phyloP scores from a whole-genome alignment of 2,113 vertebrate genomes.

The Chamaea fasciata region DNA sequence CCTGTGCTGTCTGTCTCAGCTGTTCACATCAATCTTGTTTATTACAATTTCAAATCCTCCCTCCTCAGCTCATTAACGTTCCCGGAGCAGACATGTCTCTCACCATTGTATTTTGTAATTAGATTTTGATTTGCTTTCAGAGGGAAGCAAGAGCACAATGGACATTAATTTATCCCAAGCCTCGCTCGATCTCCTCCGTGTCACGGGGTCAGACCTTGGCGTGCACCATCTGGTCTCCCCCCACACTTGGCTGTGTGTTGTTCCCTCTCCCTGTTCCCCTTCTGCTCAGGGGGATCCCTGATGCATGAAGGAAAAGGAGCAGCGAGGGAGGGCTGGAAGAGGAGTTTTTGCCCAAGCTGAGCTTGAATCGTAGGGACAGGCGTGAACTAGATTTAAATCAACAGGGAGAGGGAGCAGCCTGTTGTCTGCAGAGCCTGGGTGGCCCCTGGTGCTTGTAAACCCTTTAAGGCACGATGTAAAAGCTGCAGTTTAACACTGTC shows the following conservation, averaged over 20 bases:
- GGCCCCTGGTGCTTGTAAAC: slow-evolving; percentile 55
- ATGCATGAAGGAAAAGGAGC: not conserved
- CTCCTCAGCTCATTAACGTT: slow-evolving; percentile 27
- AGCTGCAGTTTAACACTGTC: not conserved
- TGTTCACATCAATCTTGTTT: not conserved
- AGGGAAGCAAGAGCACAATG: not conserved
- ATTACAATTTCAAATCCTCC: slow-evolving; percentile 5
- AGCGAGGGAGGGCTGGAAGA: not conserved
- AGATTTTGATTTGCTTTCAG: slow-evolving; percentile 50
- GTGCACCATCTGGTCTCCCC: slow-evolving; percentile 13
- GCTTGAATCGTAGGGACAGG: slow-evolving; percentile 4
- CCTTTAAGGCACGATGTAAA: slow-evolving; percentile 27
- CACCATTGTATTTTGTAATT: slow-evolving; percentile 44
- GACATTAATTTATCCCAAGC: slow-evolving; percentile 14
- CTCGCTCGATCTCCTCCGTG: not conserved
- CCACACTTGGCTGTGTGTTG: rapidly evolving
- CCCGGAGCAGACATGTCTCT: not conserved
- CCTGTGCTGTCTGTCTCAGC: not conserved
- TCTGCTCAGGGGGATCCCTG: not conserved
- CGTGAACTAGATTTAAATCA: slow-evolving; percentile 32
- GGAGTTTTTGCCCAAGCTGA: not conserved
- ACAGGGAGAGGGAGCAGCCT: not conserved
- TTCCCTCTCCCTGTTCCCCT: not conserved
- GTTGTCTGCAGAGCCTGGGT: slow-evolving; percentile 24
- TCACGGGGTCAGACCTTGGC: not conserved